A percentile compares a stretch with the other conserved stretches of the same genome.
Evolutionary conservation across 1,140 invertebrate genomes (phyloP).

Genomic region (Drosophila lini): DNA sequence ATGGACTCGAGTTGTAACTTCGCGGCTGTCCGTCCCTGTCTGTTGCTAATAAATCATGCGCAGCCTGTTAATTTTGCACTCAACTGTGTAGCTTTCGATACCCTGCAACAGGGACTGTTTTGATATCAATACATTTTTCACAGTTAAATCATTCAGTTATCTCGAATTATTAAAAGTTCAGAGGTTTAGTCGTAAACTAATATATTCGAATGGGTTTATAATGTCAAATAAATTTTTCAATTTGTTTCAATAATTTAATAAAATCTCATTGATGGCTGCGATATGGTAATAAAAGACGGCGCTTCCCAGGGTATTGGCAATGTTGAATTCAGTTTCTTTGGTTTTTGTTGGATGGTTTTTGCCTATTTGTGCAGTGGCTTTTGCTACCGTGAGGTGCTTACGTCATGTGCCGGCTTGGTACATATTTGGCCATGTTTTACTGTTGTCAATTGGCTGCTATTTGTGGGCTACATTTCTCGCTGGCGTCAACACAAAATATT

Average conservation of each 20-base stretch:
- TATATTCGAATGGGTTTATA: background rate
- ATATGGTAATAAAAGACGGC: slow-evolving; percentile 5
- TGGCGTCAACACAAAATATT: slow-evolving; percentile 64
- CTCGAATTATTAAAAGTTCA: background rate
- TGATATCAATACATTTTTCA: background rate
- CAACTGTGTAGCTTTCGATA: slow-evolving; percentile 28
- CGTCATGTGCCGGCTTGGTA: slow-evolving; percentile 63
- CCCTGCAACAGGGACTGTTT: background rate
- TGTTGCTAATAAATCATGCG: slow-evolving; percentile 69
- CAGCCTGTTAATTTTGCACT: slow-evolving; percentile 47
- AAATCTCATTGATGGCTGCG: background rate
- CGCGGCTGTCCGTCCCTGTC: slow-evolving; percentile 61
- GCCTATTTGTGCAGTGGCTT: slow-evolving; percentile 43
- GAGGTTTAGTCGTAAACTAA: background rate
- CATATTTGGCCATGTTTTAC: slow-evolving; percentile 77
- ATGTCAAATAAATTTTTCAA: background rate
- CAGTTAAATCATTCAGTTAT: background rate
- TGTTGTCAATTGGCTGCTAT: slow-evolving; percentile 71
- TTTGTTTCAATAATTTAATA: background rate
- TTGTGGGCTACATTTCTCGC: slow-evolving; percentile 52
- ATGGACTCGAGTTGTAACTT: slow-evolving; percentile 65
- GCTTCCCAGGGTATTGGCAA: slow-evolving; percentile 4
- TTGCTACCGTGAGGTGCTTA: slow-evolving; percentile 54
- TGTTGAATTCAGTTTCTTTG: background rate
- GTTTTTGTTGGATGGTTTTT: slow-evolving; percentile 28